Conservation (phyloP, 2,888 invertebrate genomes). For the Drosophila peninsularis region DNA sequence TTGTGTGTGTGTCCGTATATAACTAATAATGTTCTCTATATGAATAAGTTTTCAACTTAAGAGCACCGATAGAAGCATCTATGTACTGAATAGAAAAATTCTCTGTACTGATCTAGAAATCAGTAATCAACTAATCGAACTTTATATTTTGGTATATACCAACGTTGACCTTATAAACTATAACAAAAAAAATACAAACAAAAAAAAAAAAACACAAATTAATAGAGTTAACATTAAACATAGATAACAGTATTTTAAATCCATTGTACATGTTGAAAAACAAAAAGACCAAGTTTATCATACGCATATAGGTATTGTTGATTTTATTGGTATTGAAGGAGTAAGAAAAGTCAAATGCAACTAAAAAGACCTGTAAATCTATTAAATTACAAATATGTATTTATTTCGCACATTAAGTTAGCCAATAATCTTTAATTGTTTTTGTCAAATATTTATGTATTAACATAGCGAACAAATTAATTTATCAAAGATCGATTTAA, state of each 20-base stretch:
- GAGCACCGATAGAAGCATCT: slow-evolving; percentile 28
- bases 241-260: slow-evolving; percentile 64
- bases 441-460: slow-evolving; percentile 52
- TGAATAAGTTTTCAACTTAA: slow-evolving; percentile 39
- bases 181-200: neutral
- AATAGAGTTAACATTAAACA: slow-evolving; percentile 18
- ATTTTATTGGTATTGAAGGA: slow-evolving; percentile 67
- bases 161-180: slow-evolving; percentile 71
- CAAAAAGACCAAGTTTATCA: slow-evolving; percentile 55
- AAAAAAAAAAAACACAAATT: slow-evolving; percentile 24
- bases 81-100: slow-evolving; percentile 59
- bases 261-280: slow-evolving; percentile 57
- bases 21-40: slow-evolving; percentile 45
- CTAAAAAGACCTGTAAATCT: slow-evolving; percentile 73
- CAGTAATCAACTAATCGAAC: slow-evolving; percentile 58
- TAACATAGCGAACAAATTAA: slow-evolving; percentile 34
- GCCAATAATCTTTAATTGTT: slow-evolving; percentile 57
- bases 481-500: slow-evolving; percentile 52
- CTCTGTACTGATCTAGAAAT: slow-evolving; percentile 59
- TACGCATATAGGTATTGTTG: slow-evolving; percentile 70
- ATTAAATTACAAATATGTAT: slow-evolving; percentile 60
- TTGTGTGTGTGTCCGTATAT: slow-evolving; percentile 14
- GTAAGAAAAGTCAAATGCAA: slow-evolving; percentile 50
- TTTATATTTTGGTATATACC: slow-evolving; percentile 55
- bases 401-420: slow-evolving; percentile 71